Evolutionary conservation across 1,140 invertebrate genomes (phyloP).

Genomic region (Cryptotermes secundus): DNA sequence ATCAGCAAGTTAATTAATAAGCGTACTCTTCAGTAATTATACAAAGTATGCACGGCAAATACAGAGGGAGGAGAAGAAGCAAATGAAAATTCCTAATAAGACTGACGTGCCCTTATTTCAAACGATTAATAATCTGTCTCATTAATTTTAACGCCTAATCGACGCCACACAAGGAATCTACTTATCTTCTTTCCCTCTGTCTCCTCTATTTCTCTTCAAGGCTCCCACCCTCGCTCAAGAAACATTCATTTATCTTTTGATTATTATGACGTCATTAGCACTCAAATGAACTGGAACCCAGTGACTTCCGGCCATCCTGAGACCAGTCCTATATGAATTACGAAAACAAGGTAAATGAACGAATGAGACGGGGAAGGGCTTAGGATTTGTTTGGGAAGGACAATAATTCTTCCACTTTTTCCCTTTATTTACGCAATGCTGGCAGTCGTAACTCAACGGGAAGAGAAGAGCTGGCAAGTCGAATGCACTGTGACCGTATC

Average conservation of each 20-base stretch:
- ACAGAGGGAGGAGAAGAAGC: background rate
- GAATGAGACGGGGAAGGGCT: background rate
- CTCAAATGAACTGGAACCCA: background rate
- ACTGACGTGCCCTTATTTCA: constrained; percentile 10
- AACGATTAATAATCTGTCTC: background rate
- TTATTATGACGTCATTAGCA: background rate
- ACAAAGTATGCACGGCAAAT: background rate
- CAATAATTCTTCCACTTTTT: constrained; percentile 8
- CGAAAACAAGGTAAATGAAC: background rate
- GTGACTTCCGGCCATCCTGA: background rate
- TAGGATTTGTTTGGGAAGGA: background rate
- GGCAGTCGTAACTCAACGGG: background rate
- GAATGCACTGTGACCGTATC: background rate
- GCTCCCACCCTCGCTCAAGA: background rate
- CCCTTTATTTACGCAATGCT: background rate
- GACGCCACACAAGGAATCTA: background rate
- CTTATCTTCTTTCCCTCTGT: background rate
- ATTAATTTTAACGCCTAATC: constrained; percentile 13
- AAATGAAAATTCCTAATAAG: constrained; percentile 13
- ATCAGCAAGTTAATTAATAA: constrained; percentile 1
- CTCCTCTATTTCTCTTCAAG: background rate
- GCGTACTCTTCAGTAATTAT: background rate
- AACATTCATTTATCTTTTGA: background rate
- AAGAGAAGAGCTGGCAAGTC: background rate
- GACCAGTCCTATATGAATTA: background rate